These are phyloP conservation scores for Cheilosia scutellata DNA, from an alignment of 2,888 invertebrate genomes.

Conservation along the genomic window DNA sequence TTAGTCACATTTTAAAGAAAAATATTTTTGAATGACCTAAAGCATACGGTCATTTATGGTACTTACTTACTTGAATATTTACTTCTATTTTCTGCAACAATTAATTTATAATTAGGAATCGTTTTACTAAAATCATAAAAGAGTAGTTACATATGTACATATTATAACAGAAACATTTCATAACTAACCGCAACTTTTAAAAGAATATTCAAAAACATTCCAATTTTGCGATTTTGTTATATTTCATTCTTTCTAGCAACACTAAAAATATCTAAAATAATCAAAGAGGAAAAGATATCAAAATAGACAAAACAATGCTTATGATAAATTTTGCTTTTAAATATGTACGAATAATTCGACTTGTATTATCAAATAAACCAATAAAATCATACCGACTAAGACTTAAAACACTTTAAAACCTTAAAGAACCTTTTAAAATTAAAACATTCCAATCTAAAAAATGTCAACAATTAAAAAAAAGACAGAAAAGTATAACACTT, in stretches of 20 bases:
- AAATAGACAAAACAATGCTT: conserved; percentile 34
- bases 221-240: conserved; percentile 49
- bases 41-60: too few species aligned
- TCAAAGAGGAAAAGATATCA: background rate
- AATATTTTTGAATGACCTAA: too few species aligned
- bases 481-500: conserved; percentile 32
- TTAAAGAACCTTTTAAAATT: conserved; percentile 45
- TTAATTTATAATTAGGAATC: too few species aligned
- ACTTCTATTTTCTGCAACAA: too few species aligned
- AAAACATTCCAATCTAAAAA: conserved; percentile 49
- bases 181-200: background rate
- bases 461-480: conserved; percentile 46
- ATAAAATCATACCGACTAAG: conserved; percentile 20
- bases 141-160: too few species aligned
- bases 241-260: conserved; percentile 56
- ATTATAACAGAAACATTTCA: background rate
- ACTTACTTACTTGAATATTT: too few species aligned
- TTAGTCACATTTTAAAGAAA: too few species aligned
- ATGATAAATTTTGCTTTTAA: conserved; percentile 17
- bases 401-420: conserved; percentile 13
- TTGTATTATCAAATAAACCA: conserved; percentile 12
- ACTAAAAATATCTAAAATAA: conserved; percentile 42
- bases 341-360: conserved; percentile 24
- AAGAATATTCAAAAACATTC: conserved; percentile 14
- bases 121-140: too few species aligned